phyloP scores from a whole-genome alignment of 2,113 vertebrate species.

The Melanocharis versteri region DNA sequence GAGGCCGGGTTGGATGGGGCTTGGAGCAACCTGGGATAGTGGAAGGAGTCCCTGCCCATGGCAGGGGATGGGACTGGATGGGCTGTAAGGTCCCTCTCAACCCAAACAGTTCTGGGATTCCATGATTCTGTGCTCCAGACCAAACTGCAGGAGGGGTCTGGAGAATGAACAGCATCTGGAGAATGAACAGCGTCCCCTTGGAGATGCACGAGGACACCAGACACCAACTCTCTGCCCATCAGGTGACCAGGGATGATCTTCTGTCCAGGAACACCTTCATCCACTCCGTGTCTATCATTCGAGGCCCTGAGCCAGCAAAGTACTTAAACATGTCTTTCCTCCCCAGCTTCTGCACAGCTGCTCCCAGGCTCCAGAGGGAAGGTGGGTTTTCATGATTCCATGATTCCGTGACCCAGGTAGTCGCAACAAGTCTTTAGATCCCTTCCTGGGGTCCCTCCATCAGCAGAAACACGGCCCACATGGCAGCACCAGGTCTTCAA shows the following conservation, averaged over 20 bases:
- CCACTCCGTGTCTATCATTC: background rate
- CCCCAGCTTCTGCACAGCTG: background rate
- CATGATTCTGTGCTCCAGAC: background rate
- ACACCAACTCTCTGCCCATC: background rate
- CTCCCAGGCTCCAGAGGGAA: rapidly evolving
- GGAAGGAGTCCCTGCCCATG: background rate
- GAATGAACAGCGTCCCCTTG: background rate
- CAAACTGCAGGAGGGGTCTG: background rate
- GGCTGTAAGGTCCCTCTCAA: rapidly evolving
- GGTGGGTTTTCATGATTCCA: background rate
- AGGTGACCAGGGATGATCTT: rapidly evolving
- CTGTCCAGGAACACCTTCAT: background rate
- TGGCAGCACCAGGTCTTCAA: background rate
- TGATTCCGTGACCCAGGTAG: background rate
- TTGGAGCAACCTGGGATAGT: rapidly evolving
- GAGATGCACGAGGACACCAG: rapidly evolving
- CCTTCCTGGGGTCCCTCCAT: background rate
- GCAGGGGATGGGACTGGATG: rapidly evolving
- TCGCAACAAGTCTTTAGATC: background rate
- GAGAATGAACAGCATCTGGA: background rate
- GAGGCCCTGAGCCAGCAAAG: background rate
- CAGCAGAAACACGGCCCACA: background rate
- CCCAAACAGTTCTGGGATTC: background rate
- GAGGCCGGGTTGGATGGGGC: rapidly evolving
- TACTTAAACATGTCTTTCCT: background rate